Evolutionary conservation across 2,888 invertebrate species (phyloP).

Genomic region (Ennomos erosarius): DNA sequence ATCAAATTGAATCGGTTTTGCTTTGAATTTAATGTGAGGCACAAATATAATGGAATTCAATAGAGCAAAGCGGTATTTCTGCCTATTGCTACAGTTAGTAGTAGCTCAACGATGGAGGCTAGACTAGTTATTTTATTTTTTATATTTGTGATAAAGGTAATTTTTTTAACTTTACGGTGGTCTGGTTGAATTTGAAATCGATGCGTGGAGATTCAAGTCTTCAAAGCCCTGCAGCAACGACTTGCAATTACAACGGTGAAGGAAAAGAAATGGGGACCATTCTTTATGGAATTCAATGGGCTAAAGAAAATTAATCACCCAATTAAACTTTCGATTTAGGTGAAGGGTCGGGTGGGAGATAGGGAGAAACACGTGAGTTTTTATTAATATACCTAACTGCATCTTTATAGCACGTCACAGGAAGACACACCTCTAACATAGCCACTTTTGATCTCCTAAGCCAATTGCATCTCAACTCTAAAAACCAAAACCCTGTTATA

Average conservation of each 20-base stretch:
- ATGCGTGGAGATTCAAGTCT: too few species aligned
- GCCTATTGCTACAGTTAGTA: background rate
- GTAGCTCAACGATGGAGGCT: constrained; percentile 3
- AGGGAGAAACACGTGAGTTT: too few species aligned
- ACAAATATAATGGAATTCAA: background rate
- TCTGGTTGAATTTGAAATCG: too few species aligned
- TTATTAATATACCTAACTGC: background rate
- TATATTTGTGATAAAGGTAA: constrained; percentile 7
- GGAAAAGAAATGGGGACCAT: too few species aligned
- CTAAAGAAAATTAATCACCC: background rate
- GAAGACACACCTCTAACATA: background rate
- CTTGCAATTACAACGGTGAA: too few species aligned
- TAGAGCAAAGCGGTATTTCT: background rate
- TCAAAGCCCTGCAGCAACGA: too few species aligned
- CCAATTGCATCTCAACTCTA: background rate
- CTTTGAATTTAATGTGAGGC: background rate
- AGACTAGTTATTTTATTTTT: constrained; percentile 6
- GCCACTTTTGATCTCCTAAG: constrained; percentile 1
- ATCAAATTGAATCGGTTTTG: too few species aligned
- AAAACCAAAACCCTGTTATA: constrained; percentile 3
- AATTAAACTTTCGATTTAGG: too few species aligned
- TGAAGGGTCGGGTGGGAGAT: too few species aligned
- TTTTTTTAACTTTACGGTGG: background rate
- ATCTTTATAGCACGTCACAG: constrained; percentile 10
- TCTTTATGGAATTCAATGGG: background rate